These are phyloP conservation scores for Stylophora pistillata DNA, from an alignment of 64 coral and sea anemone species.

Conservation along the genomic window DNA sequence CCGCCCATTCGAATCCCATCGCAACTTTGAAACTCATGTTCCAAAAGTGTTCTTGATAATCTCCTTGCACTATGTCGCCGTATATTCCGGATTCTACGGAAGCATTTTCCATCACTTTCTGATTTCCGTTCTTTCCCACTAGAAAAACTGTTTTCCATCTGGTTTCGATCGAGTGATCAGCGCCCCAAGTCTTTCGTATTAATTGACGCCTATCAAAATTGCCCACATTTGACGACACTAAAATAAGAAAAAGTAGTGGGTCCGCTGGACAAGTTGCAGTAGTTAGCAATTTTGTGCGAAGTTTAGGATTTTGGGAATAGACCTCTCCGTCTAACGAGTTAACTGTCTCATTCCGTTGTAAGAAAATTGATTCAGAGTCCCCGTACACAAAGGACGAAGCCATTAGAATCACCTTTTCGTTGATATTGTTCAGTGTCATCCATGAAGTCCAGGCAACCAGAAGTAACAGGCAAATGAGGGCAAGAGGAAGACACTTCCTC, in stretches of 20 bases:
- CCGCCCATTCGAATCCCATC: constrained; percentile 67
- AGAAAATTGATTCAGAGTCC: too few relatives aligned
- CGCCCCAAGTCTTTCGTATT: constrained; percentile 77
- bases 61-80: constrained; percentile 59
- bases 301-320: background rate
- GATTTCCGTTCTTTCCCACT: constrained; percentile 44
- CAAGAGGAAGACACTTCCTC: constrained; percentile 1
- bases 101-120: constrained; percentile 32
- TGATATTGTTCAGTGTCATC: constrained; percentile 12
- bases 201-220: constrained; percentile 49
- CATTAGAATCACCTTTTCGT: background rate
- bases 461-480: background rate
- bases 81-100: constrained; percentile 36
- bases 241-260: constrained; percentile 43
- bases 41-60: constrained; percentile 44
- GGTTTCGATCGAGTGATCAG: constrained; percentile 21
- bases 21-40: constrained; percentile 65
- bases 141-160: constrained; percentile 72
- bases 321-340: background rate
- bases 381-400: background rate
- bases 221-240: constrained; percentile 64
- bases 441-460: background rate
- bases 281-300: constrained; percentile 18
- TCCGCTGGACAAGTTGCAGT: constrained; percentile 31
- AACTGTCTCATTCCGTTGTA: too few relatives aligned